Evolutionary conservation across 1,140 invertebrate genomes (phyloP).

Genomic region (Drosophila arizonae): DNA sequence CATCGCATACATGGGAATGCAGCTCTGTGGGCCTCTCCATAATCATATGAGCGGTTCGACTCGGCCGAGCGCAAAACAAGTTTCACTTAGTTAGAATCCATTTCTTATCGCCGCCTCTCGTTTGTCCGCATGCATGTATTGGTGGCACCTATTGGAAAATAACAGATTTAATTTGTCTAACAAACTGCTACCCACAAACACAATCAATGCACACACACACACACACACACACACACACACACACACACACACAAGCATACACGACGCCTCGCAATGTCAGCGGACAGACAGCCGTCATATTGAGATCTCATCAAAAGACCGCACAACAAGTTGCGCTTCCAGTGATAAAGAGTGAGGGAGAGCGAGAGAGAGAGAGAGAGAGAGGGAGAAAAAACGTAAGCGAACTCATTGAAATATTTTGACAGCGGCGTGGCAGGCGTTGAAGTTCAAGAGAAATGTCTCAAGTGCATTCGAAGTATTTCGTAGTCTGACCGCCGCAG

Average conservation of each 20-base stretch:
- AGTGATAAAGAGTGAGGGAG: slow-evolving; percentile 21
- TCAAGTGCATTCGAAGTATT: slow-evolving; percentile 80
- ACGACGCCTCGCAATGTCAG: slow-evolving; percentile 7
- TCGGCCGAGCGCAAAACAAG: slow-evolving; percentile 51
- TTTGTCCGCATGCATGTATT: slow-evolving; percentile 30
- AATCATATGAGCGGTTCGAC: neutral
- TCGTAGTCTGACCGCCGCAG: slow-evolving; percentile 53
- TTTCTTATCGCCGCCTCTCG: slow-evolving; percentile 21
- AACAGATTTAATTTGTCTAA: slow-evolving; percentile 79
- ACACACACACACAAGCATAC: slow-evolving; percentile 5
- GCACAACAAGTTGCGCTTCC: slow-evolving; percentile 65
- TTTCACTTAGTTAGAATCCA: slow-evolving; percentile 69
- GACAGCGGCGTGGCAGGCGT: slow-evolving; percentile 76
- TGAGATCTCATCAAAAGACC: slow-evolving; percentile 79
- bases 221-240: neutral
- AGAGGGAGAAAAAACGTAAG: slow-evolving; percentile 3
- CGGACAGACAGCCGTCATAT: slow-evolving; percentile 65
- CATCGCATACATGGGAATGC: slow-evolving; percentile 70
- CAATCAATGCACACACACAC: neutral
- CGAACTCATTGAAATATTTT: slow-evolving; percentile 74
- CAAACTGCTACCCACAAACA: slow-evolving; percentile 45
- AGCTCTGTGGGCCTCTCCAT: slow-evolving; percentile 57
- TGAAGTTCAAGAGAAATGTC: slow-evolving; percentile 80
- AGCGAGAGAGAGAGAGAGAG: neutral
- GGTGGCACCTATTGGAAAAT: slow-evolving; percentile 59